Evolutionary conservation across 2,797 vertebrate species (phyloP), one percentile per base, ranked within the genome.

Genomic region (Ispidina lecontei): DNA sequence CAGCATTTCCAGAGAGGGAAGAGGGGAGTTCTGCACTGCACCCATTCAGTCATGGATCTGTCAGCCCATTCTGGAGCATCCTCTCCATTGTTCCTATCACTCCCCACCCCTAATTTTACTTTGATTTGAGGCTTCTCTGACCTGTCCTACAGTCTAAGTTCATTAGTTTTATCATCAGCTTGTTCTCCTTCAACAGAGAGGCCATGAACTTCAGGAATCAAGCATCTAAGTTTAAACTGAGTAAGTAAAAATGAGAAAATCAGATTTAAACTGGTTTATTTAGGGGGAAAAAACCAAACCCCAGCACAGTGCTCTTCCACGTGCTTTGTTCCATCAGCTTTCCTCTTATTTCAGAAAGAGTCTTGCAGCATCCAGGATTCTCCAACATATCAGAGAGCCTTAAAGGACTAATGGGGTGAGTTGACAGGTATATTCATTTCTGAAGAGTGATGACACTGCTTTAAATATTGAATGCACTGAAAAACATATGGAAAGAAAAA

Each of bases 401-500:
- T 49, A 43, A 51, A 85, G 72, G 75, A 15, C 28, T 91, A 67
- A 59, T 29, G 23, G 77, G 85, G 56, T 73, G 80, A 86, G 59
- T 20, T 86, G 87, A 88, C 79, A 92, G 80, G 82, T 90, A 84
- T 35, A 81, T 49, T 60, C 70, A 23, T 60, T 92, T 89, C 17
- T 7, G 3, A 78, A 68, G 82, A 92, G 83, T 43, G 63, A 88
- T 86, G 92, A 86, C 67, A 81, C 76, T 49, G 19, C 39, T 93
- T 88, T 64, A 91, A 95, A 91, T 92, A 93, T 93, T 93, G 84
- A 90, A 92, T 78, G 76, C 73, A 52, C 56, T 70, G 73, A 62
- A 94, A 94, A 94, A 63, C 94, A 93, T 91, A 93, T 67, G 85
- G 85, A 81, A 92, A 81, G 87, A 85, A 94, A 84, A 96, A 87